Evolutionary conservation across 2,888 invertebrate species (phyloP), one percentile per base, ranked within the genome.

Genomic region (Sinotaia quadrata): DNA sequence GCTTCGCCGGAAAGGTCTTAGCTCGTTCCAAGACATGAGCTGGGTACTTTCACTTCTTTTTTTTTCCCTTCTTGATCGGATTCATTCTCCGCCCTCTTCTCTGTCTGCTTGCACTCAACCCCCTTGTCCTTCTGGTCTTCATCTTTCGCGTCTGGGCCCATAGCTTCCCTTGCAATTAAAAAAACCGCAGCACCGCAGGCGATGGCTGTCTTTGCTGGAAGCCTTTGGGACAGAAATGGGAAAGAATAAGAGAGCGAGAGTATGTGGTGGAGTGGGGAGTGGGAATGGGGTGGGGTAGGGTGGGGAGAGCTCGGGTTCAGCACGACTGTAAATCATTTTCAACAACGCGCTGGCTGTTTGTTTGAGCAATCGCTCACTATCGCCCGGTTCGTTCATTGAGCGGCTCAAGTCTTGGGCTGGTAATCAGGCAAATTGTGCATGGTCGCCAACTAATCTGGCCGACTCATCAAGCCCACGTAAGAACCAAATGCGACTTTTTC

Each of bases 301-400:
- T 8, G 24, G 36, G 36, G 29, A 4, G 37, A 41, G 41, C 36
- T 41, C 36, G 58, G 37, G 58, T 58, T 58, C 36, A 58, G 31
- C 58, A 58, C 58, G 37, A 37, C 24, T 41, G 58, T 58, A 58
- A 58, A 58, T 58, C 58, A 58, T 33, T 58, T 21, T 36, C 58
- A 36, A 58, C 58, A 58, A 58, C 58, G 41, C 58, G 41, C 18
- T 27, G n/a, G 21, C 58, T 58, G 58, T 58, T 58, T 58, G 58
- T 58, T 31, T 34, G 37, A 33, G 24, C 24, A 58, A 58, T 37
- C 37, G 58, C 18, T 58, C 58, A 41, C 36, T 58, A 58, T 24
- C 58, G n/a, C 10, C 36, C 12, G 36, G 24, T 36, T 37, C n/a
- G 41, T 41, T 8, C 8, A 33, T 41, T 41, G 58, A 58, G 41